phyloP scores from a whole-genome alignment of 2,797 vertebrate genomes.

The Sciurus vulgaris region DNA sequence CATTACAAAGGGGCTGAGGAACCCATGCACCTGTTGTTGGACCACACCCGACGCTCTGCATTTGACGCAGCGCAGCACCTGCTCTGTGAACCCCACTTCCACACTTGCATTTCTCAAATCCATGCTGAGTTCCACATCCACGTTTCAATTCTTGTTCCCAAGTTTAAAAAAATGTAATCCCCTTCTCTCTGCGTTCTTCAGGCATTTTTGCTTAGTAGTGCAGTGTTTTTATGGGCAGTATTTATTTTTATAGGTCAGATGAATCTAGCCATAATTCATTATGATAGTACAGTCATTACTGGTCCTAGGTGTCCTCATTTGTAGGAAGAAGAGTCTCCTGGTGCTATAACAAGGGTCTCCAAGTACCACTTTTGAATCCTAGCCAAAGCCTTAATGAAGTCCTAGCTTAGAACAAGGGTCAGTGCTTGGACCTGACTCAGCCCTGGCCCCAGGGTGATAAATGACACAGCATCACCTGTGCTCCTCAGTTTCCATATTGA shows the following conservation, averaged over 20 bases:
- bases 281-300: neutral
- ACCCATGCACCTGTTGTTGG: neutral
- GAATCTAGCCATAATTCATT: slow-evolving; percentile 40
- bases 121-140: neutral
- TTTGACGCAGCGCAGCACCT: neutral
- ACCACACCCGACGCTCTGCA: neutral
- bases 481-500: neutral
- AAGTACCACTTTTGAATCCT: neutral
- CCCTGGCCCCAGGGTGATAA: slow-evolving; percentile 14
- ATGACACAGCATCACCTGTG: neutral
- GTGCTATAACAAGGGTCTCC: neutral
- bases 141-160: neutral
- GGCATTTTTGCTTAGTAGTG: neutral
- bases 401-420: neutral
- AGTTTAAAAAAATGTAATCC: neutral
- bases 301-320: slow-evolving; percentile 13
- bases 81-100: neutral
- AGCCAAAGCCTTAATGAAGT: slow-evolving; percentile 28
- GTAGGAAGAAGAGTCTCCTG: neutral
- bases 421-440: neutral
- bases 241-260: slow-evolving; percentile 53
- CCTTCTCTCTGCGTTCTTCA: neutral
- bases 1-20: neutral
- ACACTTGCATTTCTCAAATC: neutral
- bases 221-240: neutral